phyloP scores from a whole-genome alignment of 2,113 vertebrate genomes.

The Rynchops niger region DNA sequence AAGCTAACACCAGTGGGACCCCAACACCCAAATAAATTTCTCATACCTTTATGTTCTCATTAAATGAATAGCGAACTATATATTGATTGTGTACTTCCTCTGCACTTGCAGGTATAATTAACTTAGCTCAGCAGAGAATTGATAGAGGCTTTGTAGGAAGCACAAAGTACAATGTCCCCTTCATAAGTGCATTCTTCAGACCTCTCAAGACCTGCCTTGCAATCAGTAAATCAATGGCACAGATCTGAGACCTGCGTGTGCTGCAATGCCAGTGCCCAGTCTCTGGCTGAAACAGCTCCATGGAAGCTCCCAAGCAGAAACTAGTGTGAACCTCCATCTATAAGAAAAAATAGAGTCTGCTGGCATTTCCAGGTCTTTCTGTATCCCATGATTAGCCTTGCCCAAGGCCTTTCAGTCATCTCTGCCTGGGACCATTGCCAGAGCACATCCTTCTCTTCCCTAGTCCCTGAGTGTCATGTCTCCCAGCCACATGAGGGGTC shows the following conservation, averaged over 20 bases:
- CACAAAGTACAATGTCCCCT: not conserved
- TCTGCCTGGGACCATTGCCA: not conserved
- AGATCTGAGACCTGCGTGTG: not conserved
- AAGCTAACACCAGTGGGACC: not conserved
- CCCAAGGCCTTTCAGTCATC: not conserved
- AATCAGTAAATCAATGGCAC: not conserved
- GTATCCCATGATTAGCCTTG: fast-evolving
- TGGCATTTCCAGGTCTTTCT: not conserved
- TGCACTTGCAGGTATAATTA: not conserved
- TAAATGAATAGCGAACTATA: not conserved
- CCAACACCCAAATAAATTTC: not conserved
- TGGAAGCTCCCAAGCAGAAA: not conserved
- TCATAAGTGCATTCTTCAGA: not conserved
- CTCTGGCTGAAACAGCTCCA: not conserved
- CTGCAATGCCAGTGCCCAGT: not conserved
- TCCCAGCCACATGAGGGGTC: fast-evolving
- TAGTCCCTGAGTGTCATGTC: not conserved
- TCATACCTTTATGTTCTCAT: not conserved
- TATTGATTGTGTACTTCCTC: not conserved
- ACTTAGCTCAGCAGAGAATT: not conserved
- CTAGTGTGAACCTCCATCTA: not conserved
- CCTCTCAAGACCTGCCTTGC: not conserved
- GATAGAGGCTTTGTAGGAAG: not conserved
- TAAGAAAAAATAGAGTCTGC: not conserved
- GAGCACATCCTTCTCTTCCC: not conserved